Conservation (phyloP, 2,113 vertebrate species). For the Brachyhypopomus gauderio region DNA sequence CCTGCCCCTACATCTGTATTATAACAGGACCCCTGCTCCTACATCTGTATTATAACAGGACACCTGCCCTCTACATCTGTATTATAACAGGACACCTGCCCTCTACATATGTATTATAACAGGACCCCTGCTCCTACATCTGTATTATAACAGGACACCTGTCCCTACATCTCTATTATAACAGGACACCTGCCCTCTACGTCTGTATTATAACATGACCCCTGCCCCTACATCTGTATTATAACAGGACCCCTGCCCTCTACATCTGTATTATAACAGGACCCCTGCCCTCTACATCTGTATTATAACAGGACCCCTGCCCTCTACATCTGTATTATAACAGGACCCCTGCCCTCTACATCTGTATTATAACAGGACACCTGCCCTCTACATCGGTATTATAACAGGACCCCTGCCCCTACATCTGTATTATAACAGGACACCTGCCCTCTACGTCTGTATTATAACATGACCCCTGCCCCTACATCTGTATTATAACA, state of each 20-base stretch:
- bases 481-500: conserved; percentile 72
- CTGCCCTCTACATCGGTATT: conserved; percentile 74
- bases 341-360: too few species aligned
- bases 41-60: conserved; percentile 70
- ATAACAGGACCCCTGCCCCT: too few species aligned
- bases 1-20: too few species aligned
- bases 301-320: conserved; percentile 67
- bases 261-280: conserved; percentile 70
- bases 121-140: too few species aligned
- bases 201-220: conserved; percentile 72
- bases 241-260: too few species aligned
- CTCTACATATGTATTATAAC: conserved; percentile 73
- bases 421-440: conserved; percentile 70
- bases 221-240: too few species aligned
- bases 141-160: conserved; percentile 65
- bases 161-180: conserved; percentile 74
- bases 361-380: conserved; percentile 67
- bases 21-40: too few species aligned
- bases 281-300: too few species aligned
- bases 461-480: too few species aligned
- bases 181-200: conserved; percentile 39
- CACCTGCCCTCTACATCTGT: conserved; percentile 67
- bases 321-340: conserved; percentile 74
- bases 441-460: conserved; percentile 66
- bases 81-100: conserved; percentile 61